Percentiles rank a stretch among this genome's conserved stretches.
phyloP scores from a whole-genome alignment of 2,113 vertebrate species.

The Myotis yumanensis region DNA sequence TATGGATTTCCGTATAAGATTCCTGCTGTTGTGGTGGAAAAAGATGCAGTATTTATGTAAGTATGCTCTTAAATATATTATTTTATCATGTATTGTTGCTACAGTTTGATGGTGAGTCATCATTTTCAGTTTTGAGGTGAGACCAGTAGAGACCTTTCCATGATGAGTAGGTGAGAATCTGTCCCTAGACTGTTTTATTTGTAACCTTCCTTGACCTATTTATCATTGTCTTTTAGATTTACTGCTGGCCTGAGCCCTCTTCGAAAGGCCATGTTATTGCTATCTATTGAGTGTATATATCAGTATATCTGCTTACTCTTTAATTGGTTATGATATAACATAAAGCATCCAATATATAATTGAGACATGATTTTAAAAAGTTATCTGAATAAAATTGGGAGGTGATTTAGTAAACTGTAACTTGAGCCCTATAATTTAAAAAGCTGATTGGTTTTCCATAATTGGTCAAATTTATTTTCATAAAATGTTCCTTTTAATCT shows the following conservation, averaged over 20 bases:
- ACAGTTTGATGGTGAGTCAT: neutral
- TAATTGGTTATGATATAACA: neutral
- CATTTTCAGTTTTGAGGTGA: neutral
- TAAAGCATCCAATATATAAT: neutral
- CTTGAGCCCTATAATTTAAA: neutral
- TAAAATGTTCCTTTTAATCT: neutral
- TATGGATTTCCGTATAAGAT: conserved; percentile 97
- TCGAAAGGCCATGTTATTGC: neutral
- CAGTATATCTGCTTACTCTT: neutral
- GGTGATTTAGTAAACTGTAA: neutral
- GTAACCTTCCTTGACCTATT: neutral
- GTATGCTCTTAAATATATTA: conserved; percentile 62
- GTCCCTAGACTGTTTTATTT: neutral
- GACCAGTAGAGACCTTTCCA: neutral
- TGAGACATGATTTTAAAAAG: neutral
- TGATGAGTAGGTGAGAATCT: neutral
- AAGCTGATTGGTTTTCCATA: conserved; percentile 8
- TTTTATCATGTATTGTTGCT: neutral
- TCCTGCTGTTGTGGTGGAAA: conserved; percentile 96
- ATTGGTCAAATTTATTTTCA: conserved; percentile 1
- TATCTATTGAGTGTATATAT: neutral
- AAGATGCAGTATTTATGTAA: conserved; percentile 99
- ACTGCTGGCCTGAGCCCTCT: neutral
- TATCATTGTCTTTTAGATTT: neutral
- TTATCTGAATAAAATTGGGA: conserved; percentile 20